Percentiles rank a stretch among this genome's conserved stretches.
These are phyloP conservation scores for Ianthella basta DNA, from an alignment of 37 sponge, comb jelly and placozoan species.

Conservation along the genomic window DNA sequence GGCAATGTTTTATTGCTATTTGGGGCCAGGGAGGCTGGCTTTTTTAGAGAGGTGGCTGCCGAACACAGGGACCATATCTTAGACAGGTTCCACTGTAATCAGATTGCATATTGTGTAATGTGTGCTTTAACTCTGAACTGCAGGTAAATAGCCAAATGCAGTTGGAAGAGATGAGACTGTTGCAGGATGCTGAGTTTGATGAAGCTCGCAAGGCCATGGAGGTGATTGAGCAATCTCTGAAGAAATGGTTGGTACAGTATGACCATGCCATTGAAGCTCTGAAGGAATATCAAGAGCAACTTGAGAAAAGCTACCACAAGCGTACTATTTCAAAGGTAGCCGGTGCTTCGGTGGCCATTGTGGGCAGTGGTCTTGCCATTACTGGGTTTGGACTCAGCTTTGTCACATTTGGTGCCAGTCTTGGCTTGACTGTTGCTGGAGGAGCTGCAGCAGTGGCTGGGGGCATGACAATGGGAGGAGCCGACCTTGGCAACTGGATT, in stretches of 20 bases:
- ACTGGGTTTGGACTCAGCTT: slow-evolving; percentile 39
- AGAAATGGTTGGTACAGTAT: background rate
- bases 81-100: no score
- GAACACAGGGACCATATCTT: no score
- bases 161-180: no score
- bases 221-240: background rate
- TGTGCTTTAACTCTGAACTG: no score
- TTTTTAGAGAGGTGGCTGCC: no score
- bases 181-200: background rate
- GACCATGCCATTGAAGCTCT: background rate
- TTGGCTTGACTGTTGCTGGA: background rate
- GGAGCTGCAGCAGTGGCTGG: background rate
- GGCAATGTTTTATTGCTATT: no score
- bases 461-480: slow-evolving; percentile 11
- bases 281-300: background rate
- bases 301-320: slow-evolving; percentile 47
- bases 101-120: no score
- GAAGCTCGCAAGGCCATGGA: background rate
- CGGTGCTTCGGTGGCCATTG: slow-evolving; percentile 20
- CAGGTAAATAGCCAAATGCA: no score
- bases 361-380: slow-evolving; percentile 27
- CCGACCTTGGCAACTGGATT: slow-evolving; percentile 31
- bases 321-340: slow-evolving; percentile 5
- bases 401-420: slow-evolving; percentile 52
- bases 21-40: no score